Evolutionary conservation across 2,113 vertebrate species (phyloP).

Genomic region (Eulemur rufifrons): DNA sequence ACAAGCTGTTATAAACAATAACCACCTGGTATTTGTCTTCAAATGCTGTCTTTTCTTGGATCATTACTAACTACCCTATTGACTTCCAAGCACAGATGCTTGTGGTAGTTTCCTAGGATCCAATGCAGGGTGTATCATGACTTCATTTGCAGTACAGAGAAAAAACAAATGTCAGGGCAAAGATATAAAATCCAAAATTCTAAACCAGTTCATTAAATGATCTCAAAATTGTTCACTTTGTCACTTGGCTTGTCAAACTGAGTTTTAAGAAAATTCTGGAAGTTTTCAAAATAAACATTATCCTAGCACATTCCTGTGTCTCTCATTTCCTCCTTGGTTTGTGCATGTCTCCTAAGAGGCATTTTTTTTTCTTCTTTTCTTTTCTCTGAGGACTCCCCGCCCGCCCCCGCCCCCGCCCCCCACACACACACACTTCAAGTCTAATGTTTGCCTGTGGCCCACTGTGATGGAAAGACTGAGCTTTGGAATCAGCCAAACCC

Average conservation of each 20-base stretch:
- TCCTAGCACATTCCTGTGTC: not conserved
- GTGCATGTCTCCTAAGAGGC: not conserved
- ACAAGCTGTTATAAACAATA: conserved; percentile 7
- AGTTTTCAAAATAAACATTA: conserved; percentile 52
- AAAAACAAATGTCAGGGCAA: conserved; percentile 21
- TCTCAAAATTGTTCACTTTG: conserved; percentile 27
- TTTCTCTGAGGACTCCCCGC: not conserved
- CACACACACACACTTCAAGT: not conserved
- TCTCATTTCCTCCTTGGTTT: conserved; percentile 46
- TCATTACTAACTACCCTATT: not conserved
- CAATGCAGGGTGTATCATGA: not conserved
- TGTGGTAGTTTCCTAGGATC: not conserved
- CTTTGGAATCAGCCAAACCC: not conserved
- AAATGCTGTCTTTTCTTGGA: not conserved
- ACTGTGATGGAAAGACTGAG: not conserved
- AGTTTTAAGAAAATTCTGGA: conserved; percentile 48
- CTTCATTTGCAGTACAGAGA: conserved; percentile 29
- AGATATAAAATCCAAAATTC: conserved; percentile 14
- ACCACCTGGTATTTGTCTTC: not conserved
- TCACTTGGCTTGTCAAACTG: not conserved
- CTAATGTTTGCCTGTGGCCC: not conserved
- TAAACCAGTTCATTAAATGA: not conserved
- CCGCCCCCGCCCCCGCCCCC: no score
- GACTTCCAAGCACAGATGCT: not conserved
- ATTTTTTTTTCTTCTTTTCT: not conserved